These are phyloP conservation scores for Ptychoptera contaminata DNA, from an alignment of 2,888 invertebrate genomes.

Conservation along the genomic window DNA sequence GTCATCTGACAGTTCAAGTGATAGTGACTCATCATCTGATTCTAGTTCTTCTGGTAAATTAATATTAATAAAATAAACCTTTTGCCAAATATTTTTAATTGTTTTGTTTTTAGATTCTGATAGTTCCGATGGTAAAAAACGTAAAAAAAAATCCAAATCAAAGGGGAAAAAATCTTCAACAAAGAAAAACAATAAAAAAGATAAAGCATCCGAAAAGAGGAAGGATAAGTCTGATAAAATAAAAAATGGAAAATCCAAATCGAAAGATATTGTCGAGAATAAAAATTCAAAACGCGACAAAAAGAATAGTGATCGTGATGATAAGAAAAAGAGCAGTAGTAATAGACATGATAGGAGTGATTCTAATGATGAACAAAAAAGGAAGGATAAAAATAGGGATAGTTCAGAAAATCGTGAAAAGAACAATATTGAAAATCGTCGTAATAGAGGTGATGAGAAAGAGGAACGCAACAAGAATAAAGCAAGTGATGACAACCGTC, in stretches of 20 bases:
- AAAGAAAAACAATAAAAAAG: not conserved
- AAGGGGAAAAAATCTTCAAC: not conserved
- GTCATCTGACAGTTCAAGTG: slow-evolving; percentile 8
- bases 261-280: not conserved
- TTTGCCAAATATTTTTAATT: not conserved
- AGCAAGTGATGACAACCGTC: not conserved
- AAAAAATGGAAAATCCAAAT: slow-evolving; percentile 9
- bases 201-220: not conserved
- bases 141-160: slow-evolving; percentile 9
- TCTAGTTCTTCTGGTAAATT: not conserved
- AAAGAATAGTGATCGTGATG: not conserved
- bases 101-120: not conserved
- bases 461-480: not conserved
- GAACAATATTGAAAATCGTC: slow-evolving; percentile 12
- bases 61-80: not conserved
- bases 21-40: slow-evolving; percentile 10
- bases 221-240: slow-evolving; percentile 2
- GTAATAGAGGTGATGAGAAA: not conserved
- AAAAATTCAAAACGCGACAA: not conserved
- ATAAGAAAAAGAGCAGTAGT: not conserved
- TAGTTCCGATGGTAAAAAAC: slow-evolving; percentile 10
- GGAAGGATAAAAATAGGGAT: not conserved
- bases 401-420: slow-evolving; percentile 6
- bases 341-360: not conserved
- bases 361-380: not conserved